Evolutionary conservation across 1,140 invertebrate species (phyloP).

Genomic region (Atta cephalotes): DNA sequence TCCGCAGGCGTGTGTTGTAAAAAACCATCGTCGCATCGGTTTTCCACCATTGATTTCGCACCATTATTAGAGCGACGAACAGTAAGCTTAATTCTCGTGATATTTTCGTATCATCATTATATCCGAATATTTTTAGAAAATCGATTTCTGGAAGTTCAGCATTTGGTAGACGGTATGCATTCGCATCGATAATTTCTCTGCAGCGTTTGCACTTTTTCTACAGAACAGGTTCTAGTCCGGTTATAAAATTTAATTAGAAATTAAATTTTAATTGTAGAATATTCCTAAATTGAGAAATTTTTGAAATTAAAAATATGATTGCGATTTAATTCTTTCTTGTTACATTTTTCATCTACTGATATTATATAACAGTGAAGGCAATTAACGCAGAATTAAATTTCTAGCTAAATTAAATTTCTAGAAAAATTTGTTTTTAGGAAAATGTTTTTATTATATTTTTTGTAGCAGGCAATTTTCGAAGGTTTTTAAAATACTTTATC

Average conservation of each 20-base stretch:
- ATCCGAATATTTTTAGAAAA: not conserved
- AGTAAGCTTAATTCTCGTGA: not conserved
- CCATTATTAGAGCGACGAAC: not conserved
- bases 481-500: conserved; percentile 29
- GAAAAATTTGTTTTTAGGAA: not conserved
- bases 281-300: not conserved
- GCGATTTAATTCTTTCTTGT: not conserved
- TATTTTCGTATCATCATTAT: not conserved
- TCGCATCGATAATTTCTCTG: not conserved
- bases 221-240: not conserved
- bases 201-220: not conserved
- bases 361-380: not conserved
- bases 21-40: conserved; percentile 25
- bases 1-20: conserved; percentile 23
- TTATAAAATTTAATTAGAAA: not conserved
- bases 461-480: not conserved
- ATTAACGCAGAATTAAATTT: not conserved
- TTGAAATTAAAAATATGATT: not conserved
- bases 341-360: not conserved
- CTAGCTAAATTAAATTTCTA: not conserved
- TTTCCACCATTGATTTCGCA: conserved; percentile 27
- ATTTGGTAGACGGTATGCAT: not conserved
- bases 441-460: conserved; percentile 11
- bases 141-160: not conserved
- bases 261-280: not conserved